Evolutionary conservation across 2,797 vertebrate genomes (phyloP).

Genomic region (Anabas testudineus): DNA sequence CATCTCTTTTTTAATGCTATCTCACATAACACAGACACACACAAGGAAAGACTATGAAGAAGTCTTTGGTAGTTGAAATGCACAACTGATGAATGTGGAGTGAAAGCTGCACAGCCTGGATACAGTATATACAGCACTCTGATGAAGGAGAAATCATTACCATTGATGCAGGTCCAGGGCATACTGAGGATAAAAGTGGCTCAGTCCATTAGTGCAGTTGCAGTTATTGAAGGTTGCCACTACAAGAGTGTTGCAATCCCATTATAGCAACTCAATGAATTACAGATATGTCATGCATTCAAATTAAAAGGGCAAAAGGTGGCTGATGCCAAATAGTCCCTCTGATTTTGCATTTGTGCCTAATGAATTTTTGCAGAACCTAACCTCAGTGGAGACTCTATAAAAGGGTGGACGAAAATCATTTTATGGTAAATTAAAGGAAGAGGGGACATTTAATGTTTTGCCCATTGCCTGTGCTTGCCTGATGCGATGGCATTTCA

Average conservation of each 20-base stretch:
- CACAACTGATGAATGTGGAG: slow-evolving; percentile 48
- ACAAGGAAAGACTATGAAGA: slow-evolving; percentile 26
- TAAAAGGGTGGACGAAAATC: slow-evolving; percentile 49
- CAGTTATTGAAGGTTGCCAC: slow-evolving; percentile 73
- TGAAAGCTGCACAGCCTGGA: slow-evolving; percentile 19
- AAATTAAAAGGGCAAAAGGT: slow-evolving; percentile 78
- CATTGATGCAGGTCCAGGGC: slow-evolving; percentile 53
- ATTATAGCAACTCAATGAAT: slow-evolving; percentile 75
- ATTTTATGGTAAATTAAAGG: slow-evolving; percentile 79
- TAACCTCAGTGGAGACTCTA: slow-evolving; percentile 45
- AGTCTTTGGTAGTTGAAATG: slow-evolving; percentile 19
- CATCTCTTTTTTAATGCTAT: not conserved
- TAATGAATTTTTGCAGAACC: slow-evolving; percentile 79
- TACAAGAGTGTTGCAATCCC: slow-evolving; percentile 68
- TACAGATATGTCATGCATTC: slow-evolving; percentile 68
- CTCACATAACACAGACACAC: slow-evolving; percentile 20
- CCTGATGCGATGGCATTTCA: slow-evolving; percentile 69
- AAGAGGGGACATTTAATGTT: slow-evolving; percentile 55
- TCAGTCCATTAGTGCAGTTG: slow-evolving; percentile 66
- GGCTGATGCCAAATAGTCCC: slow-evolving; percentile 69
- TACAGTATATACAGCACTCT: slow-evolving; percentile 44
- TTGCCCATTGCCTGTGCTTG: slow-evolving; percentile 36
- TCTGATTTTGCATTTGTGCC: slow-evolving; percentile 79
- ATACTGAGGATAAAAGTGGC: slow-evolving; percentile 60
- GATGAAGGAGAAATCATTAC: slow-evolving; percentile 66